These are phyloP conservation scores for Engystomops pustulosus DNA, from an alignment of 2,113 vertebrate genomes.

Conservation along the genomic window DNA sequence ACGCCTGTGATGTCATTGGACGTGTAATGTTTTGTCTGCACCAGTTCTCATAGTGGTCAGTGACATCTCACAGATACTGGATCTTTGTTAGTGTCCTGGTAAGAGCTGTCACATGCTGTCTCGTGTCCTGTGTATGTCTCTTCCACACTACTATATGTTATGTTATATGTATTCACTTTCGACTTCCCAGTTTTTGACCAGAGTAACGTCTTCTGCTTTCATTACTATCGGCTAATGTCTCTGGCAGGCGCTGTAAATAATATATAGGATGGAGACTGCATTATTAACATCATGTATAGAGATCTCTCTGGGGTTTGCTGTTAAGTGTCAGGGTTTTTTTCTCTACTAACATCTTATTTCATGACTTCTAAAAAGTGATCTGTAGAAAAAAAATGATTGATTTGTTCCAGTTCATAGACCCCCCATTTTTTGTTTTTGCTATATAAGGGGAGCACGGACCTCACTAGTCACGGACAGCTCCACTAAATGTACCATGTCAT, in stretches of 20 bases:
- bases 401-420: too few relatives aligned
- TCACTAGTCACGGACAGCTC: too few relatives aligned
- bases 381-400: too few relatives aligned
- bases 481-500: too few relatives aligned
- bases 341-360: not conserved
- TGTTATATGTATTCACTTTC: not conserved
- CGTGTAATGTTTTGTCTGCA: not conserved
- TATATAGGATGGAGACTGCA: slow-evolving; percentile 18
- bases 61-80: not conserved
- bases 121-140: not conserved
- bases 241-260: slow-evolving; percentile 29
- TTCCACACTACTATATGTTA: not conserved
- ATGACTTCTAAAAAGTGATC: too few relatives aligned
- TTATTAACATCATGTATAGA: slow-evolving; percentile 32
- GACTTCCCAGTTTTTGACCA: not conserved
- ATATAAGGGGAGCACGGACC: too few relatives aligned
- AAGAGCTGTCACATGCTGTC: not conserved
- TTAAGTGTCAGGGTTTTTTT: not conserved
- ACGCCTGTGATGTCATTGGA: not conserved
- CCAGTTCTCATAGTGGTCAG: not conserved
- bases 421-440: too few relatives aligned
- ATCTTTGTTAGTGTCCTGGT: not conserved
- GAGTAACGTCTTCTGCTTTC: slow-evolving; percentile 1
- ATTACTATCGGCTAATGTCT: slow-evolving; percentile 17
- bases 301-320: not conserved